A percentile compares a stretch with the other conserved stretches of the same genome.
phyloP scores from a whole-genome alignment of 2,113 vertebrate species.

The Benitochromis conjunctus region DNA sequence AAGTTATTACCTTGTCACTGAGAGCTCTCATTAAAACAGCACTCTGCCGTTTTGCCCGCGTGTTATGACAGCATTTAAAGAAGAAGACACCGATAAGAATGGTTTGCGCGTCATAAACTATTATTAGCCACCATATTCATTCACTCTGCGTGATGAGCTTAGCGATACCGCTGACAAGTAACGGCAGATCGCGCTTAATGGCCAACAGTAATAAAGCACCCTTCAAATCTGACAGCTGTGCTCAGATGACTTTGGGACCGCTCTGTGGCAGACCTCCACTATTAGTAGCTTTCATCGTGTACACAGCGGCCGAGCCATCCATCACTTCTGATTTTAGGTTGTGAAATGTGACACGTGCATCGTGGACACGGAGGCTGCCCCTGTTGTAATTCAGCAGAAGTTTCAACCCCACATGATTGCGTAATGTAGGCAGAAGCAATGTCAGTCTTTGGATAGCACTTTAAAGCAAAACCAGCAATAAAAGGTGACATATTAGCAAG shows the following conservation, averaged over 20 bases:
- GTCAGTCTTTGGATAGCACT: background rate
- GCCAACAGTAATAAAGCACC: conserved; percentile 1
- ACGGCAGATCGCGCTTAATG: background rate
- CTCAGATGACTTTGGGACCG: background rate
- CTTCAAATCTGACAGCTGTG: conserved; percentile 13
- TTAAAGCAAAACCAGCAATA: background rate
- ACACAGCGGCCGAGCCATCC: background rate
- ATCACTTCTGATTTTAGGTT: background rate
- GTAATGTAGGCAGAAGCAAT: background rate
- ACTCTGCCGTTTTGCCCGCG: background rate
- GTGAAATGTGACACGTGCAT: background rate
- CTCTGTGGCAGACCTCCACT: background rate
- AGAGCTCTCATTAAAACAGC: background rate
- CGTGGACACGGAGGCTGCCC: background rate
- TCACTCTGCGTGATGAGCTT: background rate
- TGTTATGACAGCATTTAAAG: conserved; percentile 12
- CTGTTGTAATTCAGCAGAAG: background rate
- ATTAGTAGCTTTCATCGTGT: background rate
- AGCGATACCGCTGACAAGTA: background rate
- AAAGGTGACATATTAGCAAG: background rate
- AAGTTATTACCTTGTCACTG: background rate
- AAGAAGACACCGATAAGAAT: background rate
- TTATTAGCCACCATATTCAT: conserved; percentile 24
- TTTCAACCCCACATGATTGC: background rate
- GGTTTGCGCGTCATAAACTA: conserved; percentile 17